These are phyloP conservation scores for Dinocampus coccinellae DNA, from an alignment of 2,888 invertebrate genomes.

Conservation along the genomic window DNA sequence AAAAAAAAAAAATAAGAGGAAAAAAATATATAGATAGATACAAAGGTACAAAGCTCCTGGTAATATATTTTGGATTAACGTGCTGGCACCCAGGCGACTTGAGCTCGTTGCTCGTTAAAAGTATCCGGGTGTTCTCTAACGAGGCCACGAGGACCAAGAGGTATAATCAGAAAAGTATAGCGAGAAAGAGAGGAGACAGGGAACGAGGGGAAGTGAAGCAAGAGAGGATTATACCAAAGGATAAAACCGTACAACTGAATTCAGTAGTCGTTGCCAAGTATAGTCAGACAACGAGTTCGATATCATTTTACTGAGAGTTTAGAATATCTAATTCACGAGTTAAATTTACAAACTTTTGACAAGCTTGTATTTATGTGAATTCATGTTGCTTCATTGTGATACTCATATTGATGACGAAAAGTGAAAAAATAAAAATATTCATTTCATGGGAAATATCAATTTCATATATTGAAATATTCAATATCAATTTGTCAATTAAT, in stretches of 20 bases:
- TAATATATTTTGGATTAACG: constrained; percentile 63
- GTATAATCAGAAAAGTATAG: constrained; percentile 41
- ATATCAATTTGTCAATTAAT: neutral
- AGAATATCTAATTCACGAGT: neutral
- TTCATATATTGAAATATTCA: too few relatives aligned
- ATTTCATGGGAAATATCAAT: too few relatives aligned
- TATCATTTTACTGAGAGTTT: neutral
- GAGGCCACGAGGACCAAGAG: constrained; percentile 47
- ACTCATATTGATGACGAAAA: too few relatives aligned
- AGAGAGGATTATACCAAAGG: neutral
- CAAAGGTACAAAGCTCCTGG: constrained; percentile 63
- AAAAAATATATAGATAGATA: constrained; percentile 19
- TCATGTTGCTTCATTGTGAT: too few relatives aligned
- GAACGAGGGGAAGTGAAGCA: neutral
- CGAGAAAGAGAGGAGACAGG: neutral
- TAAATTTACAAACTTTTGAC: too few relatives aligned
- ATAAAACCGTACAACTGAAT: neutral
- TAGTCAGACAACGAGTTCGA: neutral
- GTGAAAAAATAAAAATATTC: too few relatives aligned
- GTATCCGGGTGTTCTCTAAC: constrained; percentile 54
- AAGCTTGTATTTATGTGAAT: too few relatives aligned
- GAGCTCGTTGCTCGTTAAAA: constrained; percentile 54
- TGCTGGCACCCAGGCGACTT: constrained; percentile 23
- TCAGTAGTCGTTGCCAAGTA: neutral
- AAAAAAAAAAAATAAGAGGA: neutral